Evolutionary conservation across 2,888 invertebrate species (phyloP).

Genomic region (Drosophila mimetica): DNA sequence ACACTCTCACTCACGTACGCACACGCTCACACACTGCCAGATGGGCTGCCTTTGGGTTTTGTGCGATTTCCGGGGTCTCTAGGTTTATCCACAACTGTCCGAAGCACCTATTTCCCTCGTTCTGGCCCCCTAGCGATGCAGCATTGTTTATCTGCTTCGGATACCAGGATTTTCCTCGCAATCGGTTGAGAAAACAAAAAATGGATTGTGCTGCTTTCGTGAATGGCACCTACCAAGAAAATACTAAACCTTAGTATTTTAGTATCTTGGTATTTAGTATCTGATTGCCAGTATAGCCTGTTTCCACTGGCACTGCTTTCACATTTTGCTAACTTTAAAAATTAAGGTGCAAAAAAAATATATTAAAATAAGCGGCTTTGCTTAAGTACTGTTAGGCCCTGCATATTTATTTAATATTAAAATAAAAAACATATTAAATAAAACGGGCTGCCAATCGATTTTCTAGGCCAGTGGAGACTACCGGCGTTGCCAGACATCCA

Average conservation of each 20-base stretch:
- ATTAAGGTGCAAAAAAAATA: not conserved
- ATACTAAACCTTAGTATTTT: no score
- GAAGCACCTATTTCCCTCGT: constrained; percentile 9
- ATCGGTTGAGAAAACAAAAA: constrained; percentile 35
- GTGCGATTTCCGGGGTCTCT: not conserved
- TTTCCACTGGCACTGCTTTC: no score
- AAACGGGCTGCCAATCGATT: no score
- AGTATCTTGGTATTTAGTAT: no score
- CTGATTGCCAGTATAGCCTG: no score
- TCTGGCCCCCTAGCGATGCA: constrained; percentile 22
- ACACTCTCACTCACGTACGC: constrained; percentile 42
- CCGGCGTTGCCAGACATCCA: not conserved
- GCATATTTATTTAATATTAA: no score
- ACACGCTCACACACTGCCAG: constrained; percentile 21
- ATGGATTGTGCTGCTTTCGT: constrained; percentile 30
- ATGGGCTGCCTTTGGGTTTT: constrained; percentile 14
- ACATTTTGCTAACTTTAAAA: no score
- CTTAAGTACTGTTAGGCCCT: no score
- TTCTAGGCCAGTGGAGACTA: no score
- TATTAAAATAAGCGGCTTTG: not conserved
- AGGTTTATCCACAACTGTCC: not conserved
- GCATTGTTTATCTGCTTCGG: constrained; percentile 21
- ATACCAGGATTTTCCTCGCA: constrained; percentile 10
- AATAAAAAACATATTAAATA: no score
- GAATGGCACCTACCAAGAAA: no score